Evolutionary conservation across 2,113 vertebrate species (phyloP).

Genomic region (Pygoscelis antarcticus): DNA sequence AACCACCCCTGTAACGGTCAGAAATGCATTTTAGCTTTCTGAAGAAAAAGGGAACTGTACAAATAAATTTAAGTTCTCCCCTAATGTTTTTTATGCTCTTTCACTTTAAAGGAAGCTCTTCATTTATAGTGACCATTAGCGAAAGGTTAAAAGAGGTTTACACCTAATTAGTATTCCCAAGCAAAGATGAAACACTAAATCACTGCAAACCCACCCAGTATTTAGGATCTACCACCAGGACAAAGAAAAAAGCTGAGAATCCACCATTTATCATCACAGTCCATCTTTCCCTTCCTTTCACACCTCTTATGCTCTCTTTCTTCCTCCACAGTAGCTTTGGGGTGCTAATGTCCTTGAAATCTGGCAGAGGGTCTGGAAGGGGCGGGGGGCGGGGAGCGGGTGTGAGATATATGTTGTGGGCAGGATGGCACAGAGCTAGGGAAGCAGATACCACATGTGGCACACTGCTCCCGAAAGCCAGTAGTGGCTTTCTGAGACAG

Average conservation of each 20-base stretch:
- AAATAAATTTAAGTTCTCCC: background rate
- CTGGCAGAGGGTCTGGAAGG: background rate
- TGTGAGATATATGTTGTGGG: background rate
- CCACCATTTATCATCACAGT: background rate
- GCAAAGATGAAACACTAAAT: slow-evolving; percentile 12
- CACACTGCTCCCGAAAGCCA: background rate
- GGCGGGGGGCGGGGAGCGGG: fast-evolving
- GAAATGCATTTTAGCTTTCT: background rate
- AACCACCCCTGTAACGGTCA: background rate
- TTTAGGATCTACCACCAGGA: background rate
- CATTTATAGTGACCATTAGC: slow-evolving; percentile 28
- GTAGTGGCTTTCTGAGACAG: background rate
- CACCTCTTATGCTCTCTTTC: background rate
- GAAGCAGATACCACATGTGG: background rate
- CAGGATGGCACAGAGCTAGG: background rate
- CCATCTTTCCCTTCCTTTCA: background rate
- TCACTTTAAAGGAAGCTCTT: slow-evolving; percentile 10
- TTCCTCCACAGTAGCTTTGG: background rate
- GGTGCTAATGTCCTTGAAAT: background rate
- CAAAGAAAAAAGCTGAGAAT: background rate
- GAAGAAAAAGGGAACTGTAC: slow-evolving; percentile 7
- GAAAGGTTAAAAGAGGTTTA: slow-evolving; percentile 28
- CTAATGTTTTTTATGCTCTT: background rate
- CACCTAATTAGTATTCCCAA: slow-evolving; percentile 7
- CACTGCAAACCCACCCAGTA: background rate